phyloP scores from a whole-genome alignment of 2,113 vertebrate genomes.

The Xiphophorus hellerii region DNA sequence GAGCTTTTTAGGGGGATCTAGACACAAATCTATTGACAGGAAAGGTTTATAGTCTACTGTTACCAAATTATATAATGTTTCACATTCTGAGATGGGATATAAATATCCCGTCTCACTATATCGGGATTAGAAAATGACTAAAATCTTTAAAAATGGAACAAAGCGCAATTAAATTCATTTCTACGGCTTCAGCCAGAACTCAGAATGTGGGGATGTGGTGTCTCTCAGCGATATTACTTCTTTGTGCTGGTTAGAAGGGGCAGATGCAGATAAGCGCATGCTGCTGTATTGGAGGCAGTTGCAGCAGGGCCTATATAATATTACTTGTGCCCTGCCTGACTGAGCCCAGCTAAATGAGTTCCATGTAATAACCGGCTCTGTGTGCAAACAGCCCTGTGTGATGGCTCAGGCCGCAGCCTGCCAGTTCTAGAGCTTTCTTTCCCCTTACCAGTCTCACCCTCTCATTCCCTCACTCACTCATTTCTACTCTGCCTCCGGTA shows the following conservation, averaged over 20 bases:
- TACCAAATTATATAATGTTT: conserved; percentile 10
- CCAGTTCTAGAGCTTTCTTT: conserved; percentile 68
- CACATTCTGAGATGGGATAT: conserved; percentile 1
- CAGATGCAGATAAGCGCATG: conserved; percentile 57
- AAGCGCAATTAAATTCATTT: conserved; percentile 17
- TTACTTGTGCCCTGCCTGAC: conserved; percentile 78
- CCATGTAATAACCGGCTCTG: conserved; percentile 74
- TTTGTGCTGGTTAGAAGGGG: conserved; percentile 38
- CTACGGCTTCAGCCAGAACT: not conserved
- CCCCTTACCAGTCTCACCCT: conserved; percentile 52
- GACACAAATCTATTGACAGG: conserved; percentile 26
- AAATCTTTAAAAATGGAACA: conserved; percentile 16
- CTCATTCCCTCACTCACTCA: conserved; percentile 67
- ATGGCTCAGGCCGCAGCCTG: conserved; percentile 56
- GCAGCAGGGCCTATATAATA: conserved; percentile 68
- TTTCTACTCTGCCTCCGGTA: conserved; percentile 34
- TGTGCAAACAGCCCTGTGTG: conserved; percentile 69
- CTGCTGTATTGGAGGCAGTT: conserved; percentile 45
- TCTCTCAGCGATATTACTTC: conserved; percentile 35
- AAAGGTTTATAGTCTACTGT: conserved; percentile 29
- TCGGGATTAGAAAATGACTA: not conserved
- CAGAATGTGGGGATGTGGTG: conserved; percentile 21
- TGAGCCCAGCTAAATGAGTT: conserved; percentile 79
- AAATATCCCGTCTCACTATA: not conserved
- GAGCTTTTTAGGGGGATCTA: conserved; percentile 45